A percentile compares a stretch with the other conserved stretches of the same genome.
phyloP scores from a whole-genome alignment of 2,797 vertebrate species.

The Champsocephalus gunnari region DNA sequence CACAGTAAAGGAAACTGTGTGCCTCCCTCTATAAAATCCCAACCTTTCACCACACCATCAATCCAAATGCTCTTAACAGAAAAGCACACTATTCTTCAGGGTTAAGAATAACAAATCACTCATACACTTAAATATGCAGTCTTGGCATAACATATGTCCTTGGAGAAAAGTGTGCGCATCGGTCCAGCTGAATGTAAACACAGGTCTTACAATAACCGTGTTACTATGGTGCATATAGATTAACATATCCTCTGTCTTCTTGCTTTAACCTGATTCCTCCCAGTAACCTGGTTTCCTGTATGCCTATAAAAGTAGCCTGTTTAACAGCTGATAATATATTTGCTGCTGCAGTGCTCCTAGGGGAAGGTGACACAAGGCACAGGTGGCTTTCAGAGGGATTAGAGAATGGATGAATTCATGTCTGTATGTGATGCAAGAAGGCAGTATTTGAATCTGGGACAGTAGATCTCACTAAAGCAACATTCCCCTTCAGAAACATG shows the following conservation, averaged over 20 bases:
- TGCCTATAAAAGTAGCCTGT: slow-evolving; percentile 23
- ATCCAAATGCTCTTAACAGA: not conserved
- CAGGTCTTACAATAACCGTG: not conserved
- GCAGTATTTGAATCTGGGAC: slow-evolving; percentile 39
- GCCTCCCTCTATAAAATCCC: not conserved
- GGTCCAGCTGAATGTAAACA: slow-evolving; percentile 33
- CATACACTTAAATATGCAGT: slow-evolving; percentile 20
- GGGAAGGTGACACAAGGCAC: slow-evolving; percentile 44
- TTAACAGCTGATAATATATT: slow-evolving; percentile 43
- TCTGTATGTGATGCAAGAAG: slow-evolving; percentile 27
- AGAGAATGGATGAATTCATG: slow-evolving; percentile 41
- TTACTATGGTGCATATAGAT: not conserved
- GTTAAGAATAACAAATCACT: slow-evolving; percentile 10
- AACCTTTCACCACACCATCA: not conserved
- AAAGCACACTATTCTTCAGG: not conserved
- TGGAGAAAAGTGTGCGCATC: slow-evolving; percentile 5
- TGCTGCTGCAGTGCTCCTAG: slow-evolving; percentile 18
- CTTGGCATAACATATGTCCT: slow-evolving; percentile 1
- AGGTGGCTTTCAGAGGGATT: slow-evolving; percentile 56
- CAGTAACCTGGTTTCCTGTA: slow-evolving; percentile 30
- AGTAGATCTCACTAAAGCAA: slow-evolving; percentile 20
- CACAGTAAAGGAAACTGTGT: not conserved
- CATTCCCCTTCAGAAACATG: not conserved
- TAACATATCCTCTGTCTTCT: not conserved
- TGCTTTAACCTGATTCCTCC: slow-evolving; percentile 47